phyloP scores from a whole-genome alignment of 2,888 invertebrate species.

The Phengaris arion region DNA sequence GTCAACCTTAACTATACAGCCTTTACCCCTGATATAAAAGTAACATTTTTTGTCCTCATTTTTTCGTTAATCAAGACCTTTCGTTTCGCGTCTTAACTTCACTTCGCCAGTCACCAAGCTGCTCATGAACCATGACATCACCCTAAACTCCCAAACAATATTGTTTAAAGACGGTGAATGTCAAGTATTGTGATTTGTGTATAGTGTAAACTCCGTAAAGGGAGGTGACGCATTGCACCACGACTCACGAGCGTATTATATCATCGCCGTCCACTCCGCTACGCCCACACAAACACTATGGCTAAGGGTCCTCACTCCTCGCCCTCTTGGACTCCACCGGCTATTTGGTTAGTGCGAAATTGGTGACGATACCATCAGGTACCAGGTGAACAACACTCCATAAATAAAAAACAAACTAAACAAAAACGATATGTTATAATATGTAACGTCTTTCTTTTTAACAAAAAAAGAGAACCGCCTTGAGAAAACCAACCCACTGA shows the following conservation, averaged over 20 bases:
- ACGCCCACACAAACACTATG: background rate
- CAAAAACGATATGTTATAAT: too few relatives aligned
- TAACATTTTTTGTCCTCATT: background rate
- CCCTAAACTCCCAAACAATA: background rate
- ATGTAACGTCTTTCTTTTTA: too few relatives aligned
- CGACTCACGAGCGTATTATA: background rate
- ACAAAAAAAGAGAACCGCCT: too few relatives aligned
- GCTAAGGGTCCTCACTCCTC: background rate
- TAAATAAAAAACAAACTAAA: too few relatives aligned
- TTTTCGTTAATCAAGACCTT: background rate
- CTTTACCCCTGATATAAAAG: too few relatives aligned
- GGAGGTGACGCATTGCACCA: constrained; percentile 26
- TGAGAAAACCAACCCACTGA: too few relatives aligned
- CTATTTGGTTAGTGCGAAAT: too few relatives aligned
- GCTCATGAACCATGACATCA: background rate
- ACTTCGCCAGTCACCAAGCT: background rate
- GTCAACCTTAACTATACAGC: background rate
- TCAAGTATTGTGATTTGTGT: background rate
- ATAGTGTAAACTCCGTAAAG: background rate
- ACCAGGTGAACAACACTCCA: too few relatives aligned
- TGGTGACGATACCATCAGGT: too few relatives aligned
- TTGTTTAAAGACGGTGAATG: background rate
- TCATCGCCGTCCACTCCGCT: constrained; percentile 10
- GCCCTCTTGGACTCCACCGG: background rate
- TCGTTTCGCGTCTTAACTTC: background rate